phyloP scores from a whole-genome alignment of 2,888 invertebrate genomes.

The Dusona sp. region DNA sequence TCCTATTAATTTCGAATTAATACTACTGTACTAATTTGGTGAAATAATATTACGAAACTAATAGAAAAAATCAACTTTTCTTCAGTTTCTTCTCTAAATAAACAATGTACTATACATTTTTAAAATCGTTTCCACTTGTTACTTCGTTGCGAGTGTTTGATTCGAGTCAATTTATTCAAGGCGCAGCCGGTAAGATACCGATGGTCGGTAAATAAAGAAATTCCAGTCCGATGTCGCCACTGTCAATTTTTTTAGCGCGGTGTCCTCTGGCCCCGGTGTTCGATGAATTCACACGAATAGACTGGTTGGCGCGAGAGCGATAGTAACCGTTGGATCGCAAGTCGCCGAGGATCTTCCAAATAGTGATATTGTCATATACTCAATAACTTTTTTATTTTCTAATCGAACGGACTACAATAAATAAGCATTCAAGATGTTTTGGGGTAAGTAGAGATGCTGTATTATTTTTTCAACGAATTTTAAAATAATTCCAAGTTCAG shows the following conservation, averaged over 20 bases:
- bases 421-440: slow-evolving; percentile 82
- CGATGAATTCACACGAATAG: slow-evolving; percentile 1
- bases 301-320: slow-evolving; percentile 38
- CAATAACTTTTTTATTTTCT: slow-evolving; percentile 46
- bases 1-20: background rate
- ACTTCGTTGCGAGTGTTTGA: background rate
- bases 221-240: background rate
- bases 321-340: slow-evolving; percentile 51
- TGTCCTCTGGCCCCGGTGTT: background rate
- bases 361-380: slow-evolving; percentile 51
- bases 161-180: background rate
- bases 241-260: background rate
- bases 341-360: slow-evolving; percentile 22
- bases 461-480: slow-evolving; percentile 3
- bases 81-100: background rate
- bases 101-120: background rate
- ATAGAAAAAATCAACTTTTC: background rate
- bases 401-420: slow-evolving; percentile 46
- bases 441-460: slow-evolving; percentile 81
- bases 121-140: background rate
- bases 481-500: slow-evolving; percentile 25
- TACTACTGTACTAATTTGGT: background rate
- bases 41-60: background rate
- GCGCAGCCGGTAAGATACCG: background rate
- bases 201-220: background rate